phyloP scores from a whole-genome alignment of 2,888 invertebrate genomes.

The Erpobdella octoculata region DNA sequence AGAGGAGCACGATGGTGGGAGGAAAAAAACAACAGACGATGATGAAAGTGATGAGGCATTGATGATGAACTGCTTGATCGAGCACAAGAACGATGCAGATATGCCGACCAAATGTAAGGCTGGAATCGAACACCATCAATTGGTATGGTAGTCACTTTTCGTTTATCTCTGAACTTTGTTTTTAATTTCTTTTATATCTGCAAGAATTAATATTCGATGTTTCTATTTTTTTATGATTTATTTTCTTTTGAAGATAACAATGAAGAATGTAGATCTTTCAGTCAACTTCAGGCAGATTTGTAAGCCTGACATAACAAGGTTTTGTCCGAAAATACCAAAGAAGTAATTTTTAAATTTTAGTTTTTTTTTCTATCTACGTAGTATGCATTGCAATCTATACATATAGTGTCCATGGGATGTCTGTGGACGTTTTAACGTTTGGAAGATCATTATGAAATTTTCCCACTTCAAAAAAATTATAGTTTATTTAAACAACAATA shows the following conservation, averaged over 20 bases:
- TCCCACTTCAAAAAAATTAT: too few relatives aligned
- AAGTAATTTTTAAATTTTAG: background rate
- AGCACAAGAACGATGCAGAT: conserved; percentile 78
- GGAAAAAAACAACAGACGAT: conserved; percentile 55
- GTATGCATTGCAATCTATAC: too few relatives aligned
- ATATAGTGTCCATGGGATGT: too few relatives aligned
- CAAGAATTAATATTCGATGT: background rate
- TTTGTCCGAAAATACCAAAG: conserved; percentile 51
- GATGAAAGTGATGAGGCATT: conserved; percentile 63
- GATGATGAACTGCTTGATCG: conserved; percentile 84
- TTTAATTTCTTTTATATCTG: background rate
- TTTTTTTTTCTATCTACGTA: background rate
- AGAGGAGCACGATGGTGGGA: too few relatives aligned
- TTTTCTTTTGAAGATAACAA: conserved; percentile 58
- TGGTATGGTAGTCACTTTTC: conserved; percentile 54
- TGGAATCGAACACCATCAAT: conserved; percentile 91
- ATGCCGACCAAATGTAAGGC: conserved; percentile 77
- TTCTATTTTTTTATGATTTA: background rate
- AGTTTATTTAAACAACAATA: too few relatives aligned
- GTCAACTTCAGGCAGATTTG: conserved; percentile 88
- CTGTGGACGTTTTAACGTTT: too few relatives aligned
- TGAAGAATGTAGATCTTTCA: conserved; percentile 83
- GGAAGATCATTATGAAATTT: too few relatives aligned
- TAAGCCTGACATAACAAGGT: conserved; percentile 64
- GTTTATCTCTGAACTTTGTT: background rate